These are phyloP conservation scores for Telenomus remus DNA, from an alignment of 1,140 invertebrate species.

Conservation along the genomic window DNA sequence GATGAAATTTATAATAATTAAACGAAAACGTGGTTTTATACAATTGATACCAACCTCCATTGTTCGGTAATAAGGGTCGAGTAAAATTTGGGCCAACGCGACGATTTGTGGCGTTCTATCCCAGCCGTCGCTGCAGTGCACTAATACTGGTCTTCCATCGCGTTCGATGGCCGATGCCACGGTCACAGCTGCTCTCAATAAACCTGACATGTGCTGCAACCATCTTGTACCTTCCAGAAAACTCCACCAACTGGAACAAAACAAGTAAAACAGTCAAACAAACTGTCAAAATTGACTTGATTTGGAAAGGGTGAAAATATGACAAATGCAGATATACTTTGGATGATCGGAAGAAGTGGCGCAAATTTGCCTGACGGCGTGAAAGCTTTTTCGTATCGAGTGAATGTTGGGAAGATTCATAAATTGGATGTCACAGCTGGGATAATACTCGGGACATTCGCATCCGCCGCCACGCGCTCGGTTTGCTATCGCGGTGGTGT, in stretches of 20 bases:
- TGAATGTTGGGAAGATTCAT: conserved; percentile 99
- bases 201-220: conserved; percentile 90
- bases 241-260: conserved; percentile 85
- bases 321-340: conserved; percentile 79
- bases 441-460: conserved; percentile 97
- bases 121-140: conserved; percentile 98
- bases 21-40: too few species aligned
- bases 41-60: conserved; percentile 80
- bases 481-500: conserved; percentile 96
- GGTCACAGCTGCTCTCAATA: conserved; percentile 86
- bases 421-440: conserved; percentile 94
- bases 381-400: conserved; percentile 91
- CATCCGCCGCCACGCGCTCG: conserved; percentile 95
- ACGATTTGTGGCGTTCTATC: conserved; percentile 97
- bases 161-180: conserved; percentile 87
- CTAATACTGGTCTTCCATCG: conserved; percentile 91
- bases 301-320: too few species aligned
- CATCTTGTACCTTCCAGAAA: conserved; percentile 91
- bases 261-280: background rate
- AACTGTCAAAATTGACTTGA: too few species aligned
- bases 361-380: conserved; percentile 84
- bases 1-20: too few species aligned
- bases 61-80: conserved; percentile 95
- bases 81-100: conserved; percentile 90
- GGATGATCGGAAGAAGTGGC: conserved; percentile 84